Evolutionary conservation across 2,797 vertebrate species (phyloP).

Genomic region (Myioborus miniatus): DNA sequence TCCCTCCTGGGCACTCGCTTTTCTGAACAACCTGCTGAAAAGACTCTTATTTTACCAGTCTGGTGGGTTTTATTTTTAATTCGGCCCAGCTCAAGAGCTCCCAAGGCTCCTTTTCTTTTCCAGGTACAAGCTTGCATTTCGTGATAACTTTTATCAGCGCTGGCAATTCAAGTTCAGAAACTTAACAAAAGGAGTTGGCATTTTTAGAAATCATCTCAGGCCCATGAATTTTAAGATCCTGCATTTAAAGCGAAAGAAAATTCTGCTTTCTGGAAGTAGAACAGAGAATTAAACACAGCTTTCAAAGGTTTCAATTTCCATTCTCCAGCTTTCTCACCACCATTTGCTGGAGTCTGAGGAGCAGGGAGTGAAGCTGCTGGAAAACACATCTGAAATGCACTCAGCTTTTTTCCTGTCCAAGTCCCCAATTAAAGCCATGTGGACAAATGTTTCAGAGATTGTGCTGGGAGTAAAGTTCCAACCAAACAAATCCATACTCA

Average conservation of each 20-base stretch:
- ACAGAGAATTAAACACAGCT: background rate
- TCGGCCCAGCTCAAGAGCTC: background rate
- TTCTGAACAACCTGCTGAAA: background rate
- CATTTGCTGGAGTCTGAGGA: background rate
- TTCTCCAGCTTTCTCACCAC: background rate
- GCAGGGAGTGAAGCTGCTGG: background rate
- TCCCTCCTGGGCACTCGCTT: background rate
- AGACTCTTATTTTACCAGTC: background rate
- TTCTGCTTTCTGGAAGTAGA: background rate
- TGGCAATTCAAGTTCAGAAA: background rate
- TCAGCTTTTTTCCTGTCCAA: background rate
- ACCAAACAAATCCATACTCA: background rate
- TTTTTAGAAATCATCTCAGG: background rate
- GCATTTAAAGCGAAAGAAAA: background rate
- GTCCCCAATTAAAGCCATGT: background rate
- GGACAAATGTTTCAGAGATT: background rate
- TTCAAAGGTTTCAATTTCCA: background rate
- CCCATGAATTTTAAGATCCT: background rate
- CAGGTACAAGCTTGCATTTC: background rate
- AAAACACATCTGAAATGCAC: background rate
- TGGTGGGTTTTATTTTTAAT: background rate
- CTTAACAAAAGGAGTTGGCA: background rate
- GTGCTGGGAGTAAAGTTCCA: background rate
- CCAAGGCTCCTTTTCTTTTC: background rate
- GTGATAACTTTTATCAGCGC: background rate